These are phyloP conservation scores for Sciurus niger DNA, from an alignment of 2,113 vertebrate species.

Conservation along the genomic window DNA sequence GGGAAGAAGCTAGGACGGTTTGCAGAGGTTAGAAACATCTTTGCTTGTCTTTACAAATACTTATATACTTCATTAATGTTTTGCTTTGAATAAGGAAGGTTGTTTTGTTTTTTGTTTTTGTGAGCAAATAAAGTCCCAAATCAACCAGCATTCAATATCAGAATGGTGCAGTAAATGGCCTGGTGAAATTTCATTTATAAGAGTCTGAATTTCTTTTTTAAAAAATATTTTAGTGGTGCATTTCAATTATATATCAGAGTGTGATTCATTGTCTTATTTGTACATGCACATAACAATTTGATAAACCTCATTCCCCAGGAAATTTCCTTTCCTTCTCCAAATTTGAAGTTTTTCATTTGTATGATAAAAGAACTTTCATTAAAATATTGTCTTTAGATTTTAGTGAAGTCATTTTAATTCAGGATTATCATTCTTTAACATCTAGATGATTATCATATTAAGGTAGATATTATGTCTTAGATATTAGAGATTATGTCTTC, in stretches of 20 bases:
- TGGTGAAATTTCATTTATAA: neutral
- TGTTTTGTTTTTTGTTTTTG: neutral
- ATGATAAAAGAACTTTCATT: neutral
- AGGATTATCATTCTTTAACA: neutral
- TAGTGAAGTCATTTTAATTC: neutral
- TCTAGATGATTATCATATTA: neutral
- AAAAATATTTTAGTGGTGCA: too few species aligned
- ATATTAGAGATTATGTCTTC: neutral
- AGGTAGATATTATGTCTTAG: neutral
- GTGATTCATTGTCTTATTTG: too few species aligned
- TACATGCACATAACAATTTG: too few species aligned
- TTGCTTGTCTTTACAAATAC: neutral
- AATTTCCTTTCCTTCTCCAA: neutral
- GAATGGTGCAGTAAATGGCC: neutral
- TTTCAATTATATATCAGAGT: too few species aligned
- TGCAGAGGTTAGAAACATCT: neutral
- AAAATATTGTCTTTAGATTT: neutral
- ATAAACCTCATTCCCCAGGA: too few species aligned
- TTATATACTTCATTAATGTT: neutral
- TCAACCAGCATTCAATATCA: neutral
- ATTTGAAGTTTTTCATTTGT: neutral
- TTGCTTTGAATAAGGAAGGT: neutral
- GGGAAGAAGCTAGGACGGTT: neutral
- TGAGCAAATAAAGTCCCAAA: neutral
- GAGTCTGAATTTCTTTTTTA: neutral